Conservation (phyloP, 2,797 vertebrate genomes). For the Brachyrhaphis roseni region DNA sequence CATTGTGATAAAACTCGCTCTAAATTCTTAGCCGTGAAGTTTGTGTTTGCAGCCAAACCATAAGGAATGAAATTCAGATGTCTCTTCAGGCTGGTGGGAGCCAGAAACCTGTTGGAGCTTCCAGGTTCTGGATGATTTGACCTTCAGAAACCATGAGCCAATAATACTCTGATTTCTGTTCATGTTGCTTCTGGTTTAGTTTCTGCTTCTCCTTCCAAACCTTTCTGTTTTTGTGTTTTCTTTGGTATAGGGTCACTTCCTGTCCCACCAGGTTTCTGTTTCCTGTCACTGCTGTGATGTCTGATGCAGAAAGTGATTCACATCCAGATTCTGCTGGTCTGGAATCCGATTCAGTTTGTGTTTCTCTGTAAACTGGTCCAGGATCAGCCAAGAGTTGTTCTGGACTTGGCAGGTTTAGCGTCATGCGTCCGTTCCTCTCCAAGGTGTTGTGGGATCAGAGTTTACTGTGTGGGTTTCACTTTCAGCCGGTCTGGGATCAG, state of each 20-base stretch:
- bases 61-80: conserved; percentile 37
- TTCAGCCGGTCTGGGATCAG: conserved; percentile 20
- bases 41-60: conserved; percentile 37
- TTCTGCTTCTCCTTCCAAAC: background rate
- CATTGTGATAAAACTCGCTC: conserved; percentile 27
- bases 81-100: conserved; percentile 5
- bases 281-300: background rate
- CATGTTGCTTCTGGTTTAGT: background rate
- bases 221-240: background rate
- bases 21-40: conserved; percentile 4
- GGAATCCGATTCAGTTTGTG: background rate
- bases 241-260: background rate
- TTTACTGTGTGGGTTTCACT: background rate
- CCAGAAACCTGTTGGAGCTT: conserved; percentile 3
- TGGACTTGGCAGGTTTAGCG: background rate
- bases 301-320: background rate
- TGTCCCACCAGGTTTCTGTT: background rate
- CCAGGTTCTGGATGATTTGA: background rate
- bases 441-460: background rate
- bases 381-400: background rate
- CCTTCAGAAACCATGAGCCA: background rate
- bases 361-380: background rate
- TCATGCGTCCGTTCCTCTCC: background rate
- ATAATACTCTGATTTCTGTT: background rate
- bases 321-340: background rate